Conservation (phyloP, 2,113 vertebrate genomes). For the Aphyosemion australe region DNA sequence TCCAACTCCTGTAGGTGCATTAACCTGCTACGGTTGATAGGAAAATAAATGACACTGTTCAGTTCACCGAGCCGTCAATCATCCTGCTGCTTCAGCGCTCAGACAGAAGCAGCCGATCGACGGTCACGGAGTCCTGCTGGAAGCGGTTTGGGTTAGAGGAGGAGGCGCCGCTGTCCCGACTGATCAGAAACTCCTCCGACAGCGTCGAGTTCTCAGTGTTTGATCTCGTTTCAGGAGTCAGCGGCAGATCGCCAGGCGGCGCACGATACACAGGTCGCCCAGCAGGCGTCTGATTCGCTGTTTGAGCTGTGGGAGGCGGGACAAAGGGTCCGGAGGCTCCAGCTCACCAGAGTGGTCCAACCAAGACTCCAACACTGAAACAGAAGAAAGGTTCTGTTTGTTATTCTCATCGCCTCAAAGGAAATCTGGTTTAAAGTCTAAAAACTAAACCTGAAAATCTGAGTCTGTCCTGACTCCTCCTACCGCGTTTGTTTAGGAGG, state of each 20-base stretch:
- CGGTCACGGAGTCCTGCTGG: no score
- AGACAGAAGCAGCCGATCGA: no score
- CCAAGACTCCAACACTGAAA: constrained; percentile 94
- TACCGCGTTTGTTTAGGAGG: no score
- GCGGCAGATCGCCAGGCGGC: constrained; percentile 88
- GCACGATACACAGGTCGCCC: constrained; percentile 89
- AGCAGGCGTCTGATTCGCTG: constrained; percentile 95
- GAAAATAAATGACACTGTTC: background rate
- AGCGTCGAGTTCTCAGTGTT: background rate
- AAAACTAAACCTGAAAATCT: no score
- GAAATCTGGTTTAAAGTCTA: no score
- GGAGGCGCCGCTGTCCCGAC: constrained; percentile 7
- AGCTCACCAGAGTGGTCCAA: constrained; percentile 95
- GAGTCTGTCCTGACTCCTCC: no score
- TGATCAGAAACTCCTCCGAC: background rate
- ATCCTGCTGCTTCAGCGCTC: no score
- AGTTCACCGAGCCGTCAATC: background rate
- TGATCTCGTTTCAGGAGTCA: constrained; percentile 23
- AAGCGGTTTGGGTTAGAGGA: background rate
- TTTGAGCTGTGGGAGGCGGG: constrained; percentile 94
- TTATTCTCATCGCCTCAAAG: no score
- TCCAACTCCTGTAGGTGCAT: background rate
- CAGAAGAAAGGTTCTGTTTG: background rate
- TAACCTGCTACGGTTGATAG: background rate
- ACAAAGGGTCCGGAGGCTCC: constrained; percentile 93